phyloP scores from a whole-genome alignment of 2,888 invertebrate genomes.

The Philhelius pedissequus region DNA sequence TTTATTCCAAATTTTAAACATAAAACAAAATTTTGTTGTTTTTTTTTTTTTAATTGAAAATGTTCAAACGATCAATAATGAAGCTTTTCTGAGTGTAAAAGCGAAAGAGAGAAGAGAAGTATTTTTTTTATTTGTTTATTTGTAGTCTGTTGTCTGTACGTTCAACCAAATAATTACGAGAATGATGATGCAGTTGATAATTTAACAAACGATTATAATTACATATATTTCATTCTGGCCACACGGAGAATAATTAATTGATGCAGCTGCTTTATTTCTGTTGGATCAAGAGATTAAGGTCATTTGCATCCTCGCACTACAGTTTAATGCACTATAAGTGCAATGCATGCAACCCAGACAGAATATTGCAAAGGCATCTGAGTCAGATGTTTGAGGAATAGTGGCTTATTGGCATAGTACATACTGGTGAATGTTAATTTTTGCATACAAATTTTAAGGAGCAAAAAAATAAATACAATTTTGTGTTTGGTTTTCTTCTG shows the following conservation, averaged over 20 bases:
- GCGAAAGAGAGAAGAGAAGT: neutral
- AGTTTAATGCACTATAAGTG: neutral
- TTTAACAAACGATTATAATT: conserved; percentile 56
- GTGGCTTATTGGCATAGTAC: neutral
- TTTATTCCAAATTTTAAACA: too few relatives aligned
- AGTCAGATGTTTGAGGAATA: neutral
- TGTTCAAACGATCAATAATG: too few relatives aligned
- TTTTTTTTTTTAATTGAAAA: too few relatives aligned
- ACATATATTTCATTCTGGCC: conserved; percentile 40
- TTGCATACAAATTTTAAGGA: neutral
- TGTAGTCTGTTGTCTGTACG: neutral
- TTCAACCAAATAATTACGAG: conserved; percentile 35
- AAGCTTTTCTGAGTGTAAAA: neutral
- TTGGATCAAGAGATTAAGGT: conserved; percentile 54
- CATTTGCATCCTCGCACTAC: neutral
- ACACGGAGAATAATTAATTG: conserved; percentile 43
- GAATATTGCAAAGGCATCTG: neutral
- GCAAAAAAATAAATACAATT: neutral
- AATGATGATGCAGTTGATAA: conserved; percentile 31
- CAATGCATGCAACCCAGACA: neutral
- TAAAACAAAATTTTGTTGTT: too few relatives aligned
- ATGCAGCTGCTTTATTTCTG: conserved; percentile 10
- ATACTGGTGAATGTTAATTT: neutral
- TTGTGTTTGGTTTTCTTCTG: neutral
- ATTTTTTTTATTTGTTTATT: neutral